Percentiles rank a stretch among this genome's conserved stretches.
These are phyloP conservation scores for Platysternon megacephalum DNA, from an alignment of 2,113 vertebrate genomes.

Conservation along the genomic window DNA sequence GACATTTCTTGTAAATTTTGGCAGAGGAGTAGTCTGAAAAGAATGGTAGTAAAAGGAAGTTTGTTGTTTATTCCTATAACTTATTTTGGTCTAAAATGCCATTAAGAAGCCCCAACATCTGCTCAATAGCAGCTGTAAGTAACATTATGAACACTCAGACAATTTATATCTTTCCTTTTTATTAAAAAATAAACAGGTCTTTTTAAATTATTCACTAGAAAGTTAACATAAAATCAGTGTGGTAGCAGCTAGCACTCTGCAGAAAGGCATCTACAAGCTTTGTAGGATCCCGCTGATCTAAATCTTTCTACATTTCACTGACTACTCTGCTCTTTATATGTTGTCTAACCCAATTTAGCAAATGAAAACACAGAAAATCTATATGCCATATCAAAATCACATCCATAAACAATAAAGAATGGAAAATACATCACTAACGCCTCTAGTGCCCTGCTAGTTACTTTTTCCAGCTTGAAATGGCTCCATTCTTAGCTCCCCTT, in stretches of 20 bases:
- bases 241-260: slow-evolving; percentile 36
- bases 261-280: slow-evolving; percentile 27
- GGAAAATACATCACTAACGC: slow-evolving; percentile 60
- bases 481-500: slow-evolving; percentile 1
- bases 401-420: slow-evolving; percentile 63
- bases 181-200: slow-evolving; percentile 84
- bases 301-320: slow-evolving; percentile 43
- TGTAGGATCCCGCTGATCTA: slow-evolving; percentile 37
- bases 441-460: slow-evolving; percentile 37
- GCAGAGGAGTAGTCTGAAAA: slow-evolving; percentile 53
- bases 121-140: slow-evolving; percentile 62
- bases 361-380: slow-evolving; percentile 42
- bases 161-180: slow-evolving; percentile 74
- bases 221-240: slow-evolving; percentile 74
- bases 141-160: slow-evolving; percentile 62
- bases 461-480: slow-evolving; percentile 46
- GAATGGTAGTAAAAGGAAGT: slow-evolving; percentile 44
- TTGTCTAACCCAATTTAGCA: slow-evolving; percentile 70
- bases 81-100: slow-evolving; percentile 54
- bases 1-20: slow-evolving; percentile 51
- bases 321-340: slow-evolving; percentile 46
- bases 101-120: slow-evolving; percentile 58
- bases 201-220: slow-evolving; percentile 82
- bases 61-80: slow-evolving; percentile 68
- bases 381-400: background rate